A percentile compares a stretch with the other conserved stretches of the same genome.
phyloP scores from a whole-genome alignment of 2,797 vertebrate species.

The Mico argentatus region DNA sequence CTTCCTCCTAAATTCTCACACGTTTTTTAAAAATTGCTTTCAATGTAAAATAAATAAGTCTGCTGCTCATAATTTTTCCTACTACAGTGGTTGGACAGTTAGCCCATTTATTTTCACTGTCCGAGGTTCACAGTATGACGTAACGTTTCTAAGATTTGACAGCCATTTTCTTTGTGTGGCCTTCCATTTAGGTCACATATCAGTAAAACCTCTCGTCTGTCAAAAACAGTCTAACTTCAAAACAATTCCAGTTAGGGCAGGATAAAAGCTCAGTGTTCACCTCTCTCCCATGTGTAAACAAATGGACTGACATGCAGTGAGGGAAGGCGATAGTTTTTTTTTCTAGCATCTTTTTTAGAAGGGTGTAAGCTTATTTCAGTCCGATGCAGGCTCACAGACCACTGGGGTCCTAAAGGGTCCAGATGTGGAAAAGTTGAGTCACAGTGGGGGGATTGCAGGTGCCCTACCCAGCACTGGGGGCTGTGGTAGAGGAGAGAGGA shows the following conservation, averaged over 20 bases:
- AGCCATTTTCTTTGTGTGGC: background rate
- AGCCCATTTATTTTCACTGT: background rate
- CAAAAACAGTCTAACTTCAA: background rate
- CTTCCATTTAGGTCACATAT: background rate
- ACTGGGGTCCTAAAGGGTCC: fast-evolving
- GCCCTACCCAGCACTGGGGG: fast-evolving
- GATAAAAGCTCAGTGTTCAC: background rate
- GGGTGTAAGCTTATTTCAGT: background rate
- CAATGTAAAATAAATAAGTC: background rate
- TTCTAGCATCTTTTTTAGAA: background rate
- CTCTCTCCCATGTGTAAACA: no score
- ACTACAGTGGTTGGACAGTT: background rate
- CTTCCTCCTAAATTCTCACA: background rate
- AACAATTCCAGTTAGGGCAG: background rate
- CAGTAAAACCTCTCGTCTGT: background rate
- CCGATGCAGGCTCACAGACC: background rate
- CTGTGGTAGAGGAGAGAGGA: fast-evolving
- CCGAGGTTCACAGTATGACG: background rate
- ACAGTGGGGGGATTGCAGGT: background rate
- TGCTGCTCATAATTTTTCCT: background rate
- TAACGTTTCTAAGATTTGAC: background rate
- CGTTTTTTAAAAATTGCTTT: background rate
- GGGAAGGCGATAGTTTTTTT: no score
- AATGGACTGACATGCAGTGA: no score
- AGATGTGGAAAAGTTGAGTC: background rate